Evolutionary conservation across 2,113 vertebrate species (phyloP), one percentile per base, ranked within the genome.

Genomic region (Caranx melampygus): DNA sequence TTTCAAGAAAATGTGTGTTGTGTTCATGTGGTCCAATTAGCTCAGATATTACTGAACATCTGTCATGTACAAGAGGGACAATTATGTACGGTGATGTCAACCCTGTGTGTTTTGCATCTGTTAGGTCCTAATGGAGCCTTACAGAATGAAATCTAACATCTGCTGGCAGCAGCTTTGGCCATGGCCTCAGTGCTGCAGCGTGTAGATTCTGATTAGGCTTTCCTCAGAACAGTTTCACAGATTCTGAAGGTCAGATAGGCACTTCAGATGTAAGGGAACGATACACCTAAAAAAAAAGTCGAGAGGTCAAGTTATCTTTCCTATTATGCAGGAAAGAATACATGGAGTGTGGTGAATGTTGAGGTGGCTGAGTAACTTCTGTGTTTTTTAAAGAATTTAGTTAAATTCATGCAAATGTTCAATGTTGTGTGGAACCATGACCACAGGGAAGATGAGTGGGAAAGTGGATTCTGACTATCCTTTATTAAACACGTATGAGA

Each of bases 101-200:
- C 78, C 72, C 65, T 65, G 77, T 78, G 45, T 77, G 83, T 72
- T 82, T 84, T 81, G 82, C 90, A 88, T 86, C 85, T 91, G 89
- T 84, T 78, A 75, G 60, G 70, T 80, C 78, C 85, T 84, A 79
- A 88, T 34, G 62, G 78, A 75, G 74, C 62, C 49, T 62, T 37
- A 74, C 37, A 72, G 79, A 88, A 88, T 60, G 42, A 75, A 87
- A 64, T 9, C 8, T n/a, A 90, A 89, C 92, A 91, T 91, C 92
- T 90, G 88, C 62, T 70, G 66, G 82, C 74, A 82, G 54, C 70
- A 47, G 65, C 3, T 11, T 18, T 14, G 18, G 67, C 63, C 54
- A 9, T 31, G 70, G 73, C 83, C 33, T 45, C 54, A 4, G 69
- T 18, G 7, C 74, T 70, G 60, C 82, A 55, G 67, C 14, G 60